phyloP scores from a whole-genome alignment of 2,888 invertebrate species.

The Thymelicus sylvestris region DNA sequence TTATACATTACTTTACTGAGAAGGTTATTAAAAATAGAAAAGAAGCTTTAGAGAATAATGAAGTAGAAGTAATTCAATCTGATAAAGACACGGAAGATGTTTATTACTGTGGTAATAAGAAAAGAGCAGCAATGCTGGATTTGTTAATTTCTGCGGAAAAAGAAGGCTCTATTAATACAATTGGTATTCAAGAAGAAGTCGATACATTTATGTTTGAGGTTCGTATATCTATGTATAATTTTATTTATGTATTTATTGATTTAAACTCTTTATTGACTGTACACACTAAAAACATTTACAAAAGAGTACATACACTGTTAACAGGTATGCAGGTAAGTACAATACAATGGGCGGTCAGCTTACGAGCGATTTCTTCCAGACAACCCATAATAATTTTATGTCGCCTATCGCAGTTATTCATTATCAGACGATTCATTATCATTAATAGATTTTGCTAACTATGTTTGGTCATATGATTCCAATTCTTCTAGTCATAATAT shows the following conservation, averaged over 20 bases:
- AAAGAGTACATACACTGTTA: no score
- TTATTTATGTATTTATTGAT: no score
- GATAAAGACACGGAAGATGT: slow-evolving; percentile 45
- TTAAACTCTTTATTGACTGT: no score
- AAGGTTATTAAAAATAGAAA: slow-evolving; percentile 44
- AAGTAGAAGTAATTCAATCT: slow-evolving; percentile 33
- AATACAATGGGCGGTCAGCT: no score
- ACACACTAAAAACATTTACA: no score
- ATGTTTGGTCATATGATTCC: no score
- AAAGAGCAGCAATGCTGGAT: slow-evolving; percentile 81
- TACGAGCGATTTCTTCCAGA: no score
- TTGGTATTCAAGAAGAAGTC: slow-evolving; percentile 84
- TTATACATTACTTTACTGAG: slow-evolving; percentile 64
- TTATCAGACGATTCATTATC: no score
- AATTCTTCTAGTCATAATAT: no score
- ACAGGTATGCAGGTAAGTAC: no score
- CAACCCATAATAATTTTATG: background rate
- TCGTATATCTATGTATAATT: slow-evolving; percentile 35
- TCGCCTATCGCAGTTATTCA: background rate
- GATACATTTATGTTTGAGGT: slow-evolving; percentile 87
- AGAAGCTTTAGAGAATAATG: slow-evolving; percentile 58
- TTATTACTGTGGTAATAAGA: slow-evolving; percentile 55
- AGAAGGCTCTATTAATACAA: slow-evolving; percentile 73
- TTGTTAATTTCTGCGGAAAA: slow-evolving; percentile 75
- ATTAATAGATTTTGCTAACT: no score